Conservation (phyloP, 2,888 invertebrate genomes). For the Liposcelis brunnea region DNA sequence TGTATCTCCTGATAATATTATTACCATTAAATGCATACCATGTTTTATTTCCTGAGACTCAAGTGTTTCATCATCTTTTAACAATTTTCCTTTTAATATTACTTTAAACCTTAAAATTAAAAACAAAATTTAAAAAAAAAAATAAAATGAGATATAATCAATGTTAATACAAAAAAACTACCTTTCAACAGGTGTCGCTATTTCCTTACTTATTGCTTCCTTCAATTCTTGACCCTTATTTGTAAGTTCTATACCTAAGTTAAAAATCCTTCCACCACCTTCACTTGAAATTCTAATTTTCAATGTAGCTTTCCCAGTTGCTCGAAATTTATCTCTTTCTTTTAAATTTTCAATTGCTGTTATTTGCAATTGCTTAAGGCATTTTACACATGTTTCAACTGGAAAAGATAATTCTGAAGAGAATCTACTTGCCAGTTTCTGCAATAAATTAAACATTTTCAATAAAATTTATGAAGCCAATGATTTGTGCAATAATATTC, state of each 20-base stretch:
- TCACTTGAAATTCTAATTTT: slow-evolving; percentile 40
- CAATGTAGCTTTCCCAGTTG: slow-evolving; percentile 55
- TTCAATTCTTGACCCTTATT: neutral
- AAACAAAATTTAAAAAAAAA: neutral
- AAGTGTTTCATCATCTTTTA: slow-evolving; percentile 34
- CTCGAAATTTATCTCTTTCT: slow-evolving; percentile 46
- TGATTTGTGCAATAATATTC: neutral
- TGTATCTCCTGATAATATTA: slow-evolving; percentile 29
- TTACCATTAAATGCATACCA: slow-evolving; percentile 47
- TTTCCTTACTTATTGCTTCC: slow-evolving; percentile 4
- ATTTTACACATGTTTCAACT: slow-evolving; percentile 32
- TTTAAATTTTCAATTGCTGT: slow-evolving; percentile 55
- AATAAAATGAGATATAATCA: neutral
- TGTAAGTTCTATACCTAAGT: no score
- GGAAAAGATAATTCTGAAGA: slow-evolving; percentile 35
- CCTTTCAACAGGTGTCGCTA: slow-evolving; percentile 9
- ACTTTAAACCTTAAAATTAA: slow-evolving; percentile 39
- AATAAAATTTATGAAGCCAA: slow-evolving; percentile 8
- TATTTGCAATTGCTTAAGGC: slow-evolving; percentile 42
- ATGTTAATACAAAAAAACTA: neutral
- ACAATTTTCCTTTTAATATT: slow-evolving; percentile 46
- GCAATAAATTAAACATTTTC: slow-evolving; percentile 13
- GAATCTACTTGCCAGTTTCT: slow-evolving; percentile 47
- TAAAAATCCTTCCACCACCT: no score
- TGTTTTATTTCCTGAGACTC: slow-evolving; percentile 45